Conservation (phyloP, 2,797 vertebrate genomes). For the Gouania willdenowi region DNA sequence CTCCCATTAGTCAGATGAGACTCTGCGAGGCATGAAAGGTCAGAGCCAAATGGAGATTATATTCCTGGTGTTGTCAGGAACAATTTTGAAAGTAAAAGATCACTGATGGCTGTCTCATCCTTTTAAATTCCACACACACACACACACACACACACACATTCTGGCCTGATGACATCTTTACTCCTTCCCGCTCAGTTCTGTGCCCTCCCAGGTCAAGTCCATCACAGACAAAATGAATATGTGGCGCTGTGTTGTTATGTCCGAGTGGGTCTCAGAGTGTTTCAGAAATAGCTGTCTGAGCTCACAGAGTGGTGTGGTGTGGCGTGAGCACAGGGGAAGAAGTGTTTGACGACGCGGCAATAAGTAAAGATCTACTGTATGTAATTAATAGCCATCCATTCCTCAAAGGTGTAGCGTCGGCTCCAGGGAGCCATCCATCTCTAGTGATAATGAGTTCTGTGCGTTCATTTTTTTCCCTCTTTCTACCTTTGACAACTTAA, state of each 20-base stretch:
- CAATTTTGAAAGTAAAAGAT: constrained; percentile 1
- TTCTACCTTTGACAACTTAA: constrained; percentile 25
- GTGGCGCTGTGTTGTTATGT: constrained; percentile 17
- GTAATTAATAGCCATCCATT: constrained; percentile 61
- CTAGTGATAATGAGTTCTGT: constrained; percentile 54
- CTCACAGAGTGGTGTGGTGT: constrained; percentile 12
- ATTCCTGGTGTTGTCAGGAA: neutral
- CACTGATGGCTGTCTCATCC: constrained; percentile 1
- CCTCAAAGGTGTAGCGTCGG: constrained; percentile 39
- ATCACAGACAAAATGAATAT: constrained; percentile 31
- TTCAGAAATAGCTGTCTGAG: constrained; percentile 18
- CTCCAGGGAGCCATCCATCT: constrained; percentile 42
- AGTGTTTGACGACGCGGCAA: constrained; percentile 24
- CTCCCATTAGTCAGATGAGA: constrained; percentile 28
- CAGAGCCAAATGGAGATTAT: constrained; percentile 6
- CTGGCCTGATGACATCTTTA: constrained; percentile 2
- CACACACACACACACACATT: neutral
- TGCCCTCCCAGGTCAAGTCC: constrained; percentile 26
- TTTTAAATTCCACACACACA: neutral
- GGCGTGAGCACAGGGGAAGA: neutral
- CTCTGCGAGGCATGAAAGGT: neutral
- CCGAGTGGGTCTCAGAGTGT: constrained; percentile 14
- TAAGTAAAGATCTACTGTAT: constrained; percentile 59
- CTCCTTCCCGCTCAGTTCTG: constrained; percentile 3
- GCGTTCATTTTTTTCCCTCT: constrained; percentile 25